phyloP scores from a whole-genome alignment of 2,797 vertebrate species.

The Psittacula echo region DNA sequence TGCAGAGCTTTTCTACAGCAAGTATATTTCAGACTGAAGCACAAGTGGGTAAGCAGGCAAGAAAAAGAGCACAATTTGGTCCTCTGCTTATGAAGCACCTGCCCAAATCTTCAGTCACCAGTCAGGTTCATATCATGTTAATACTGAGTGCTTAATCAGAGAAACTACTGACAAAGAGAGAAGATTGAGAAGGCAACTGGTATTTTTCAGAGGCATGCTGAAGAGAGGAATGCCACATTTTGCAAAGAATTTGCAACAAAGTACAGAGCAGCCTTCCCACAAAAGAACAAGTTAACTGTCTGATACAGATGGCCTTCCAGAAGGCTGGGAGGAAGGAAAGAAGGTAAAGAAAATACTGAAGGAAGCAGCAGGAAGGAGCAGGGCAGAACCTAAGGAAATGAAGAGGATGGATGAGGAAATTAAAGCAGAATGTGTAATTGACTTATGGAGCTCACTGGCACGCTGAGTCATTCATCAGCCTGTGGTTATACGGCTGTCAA shows the following conservation, averaged over 20 bases:
- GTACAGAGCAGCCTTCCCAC: constrained; percentile 31
- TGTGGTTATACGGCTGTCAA: constrained; percentile 72
- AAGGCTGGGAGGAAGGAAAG: constrained; percentile 44
- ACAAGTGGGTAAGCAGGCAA: neutral
- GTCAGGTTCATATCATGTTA: neutral
- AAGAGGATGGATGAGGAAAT: constrained; percentile 58
- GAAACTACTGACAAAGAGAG: neutral
- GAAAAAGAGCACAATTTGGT: neutral
- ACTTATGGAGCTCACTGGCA: constrained; percentile 75
- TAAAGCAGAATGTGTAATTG: constrained; percentile 73
- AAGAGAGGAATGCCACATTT: neutral
- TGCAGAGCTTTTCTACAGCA: neutral
- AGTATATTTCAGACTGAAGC: neutral
- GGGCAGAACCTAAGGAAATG: constrained; percentile 36
- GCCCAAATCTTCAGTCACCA: neutral
- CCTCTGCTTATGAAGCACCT: neutral
- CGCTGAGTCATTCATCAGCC: constrained; percentile 71
- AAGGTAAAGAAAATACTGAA: constrained; percentile 52
- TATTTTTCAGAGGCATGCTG: neutral
- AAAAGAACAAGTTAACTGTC: constrained; percentile 43
- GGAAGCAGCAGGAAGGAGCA: constrained; percentile 39
- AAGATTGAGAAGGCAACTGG: constrained; percentile 8
- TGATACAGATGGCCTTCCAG: constrained; percentile 50
- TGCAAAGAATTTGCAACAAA: constrained; percentile 6
- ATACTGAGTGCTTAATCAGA: neutral